Base-by-base conservation (phyloP, 2,113 vertebrate genomes). In the Nycticebus coucang region DNA sequence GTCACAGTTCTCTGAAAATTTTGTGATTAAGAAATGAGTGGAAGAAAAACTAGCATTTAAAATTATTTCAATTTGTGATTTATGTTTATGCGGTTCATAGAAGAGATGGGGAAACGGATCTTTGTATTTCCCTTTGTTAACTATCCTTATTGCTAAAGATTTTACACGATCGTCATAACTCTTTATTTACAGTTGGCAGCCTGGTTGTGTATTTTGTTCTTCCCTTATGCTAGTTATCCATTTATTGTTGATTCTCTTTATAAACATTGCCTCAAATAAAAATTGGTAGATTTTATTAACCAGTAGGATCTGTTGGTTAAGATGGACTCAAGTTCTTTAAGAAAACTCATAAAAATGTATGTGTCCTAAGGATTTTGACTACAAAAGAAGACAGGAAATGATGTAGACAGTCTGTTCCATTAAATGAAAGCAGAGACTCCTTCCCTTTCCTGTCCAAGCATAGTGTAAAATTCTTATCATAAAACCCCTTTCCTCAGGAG, bases 401-500 rank as follows among this genome's bases (percentile, higher is more conserved):
- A 33, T 66, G 24, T 24, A 68, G 69, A 74, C 41, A 89, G 41
- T 28, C 35, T 93, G 0, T 83, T 91, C 53, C 21, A 79, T 69
- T 91, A 57, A 71, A 6, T 17, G 24, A 89, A 93, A 35, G 50
- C 79, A 75, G 68, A 90, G 33, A 89, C 35, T 69, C 81, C 33
- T 92, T 81, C 93, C 35, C 78, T 35, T 91, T 93, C 41, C 74
- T 64, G 59, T 86, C 22, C 13, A 87, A 93, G 33, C 17, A 82
- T 26, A 71, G 4, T 35, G 5, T 81, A 90, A 75, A 93, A 81
- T 92, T 94, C 85, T 89, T 79, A 78, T 14, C 30, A 45, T 71
- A 77, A 89, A 72, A 62, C 41, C 24, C 57, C n/a, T 95, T 96
- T 89, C 69, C 18, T 77, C 87, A 37, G 69, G n/a, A 89, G 74